Evolutionary conservation across 1,140 invertebrate species (phyloP).

Genomic region (Scaptodrosophila lebanonensis): DNA sequence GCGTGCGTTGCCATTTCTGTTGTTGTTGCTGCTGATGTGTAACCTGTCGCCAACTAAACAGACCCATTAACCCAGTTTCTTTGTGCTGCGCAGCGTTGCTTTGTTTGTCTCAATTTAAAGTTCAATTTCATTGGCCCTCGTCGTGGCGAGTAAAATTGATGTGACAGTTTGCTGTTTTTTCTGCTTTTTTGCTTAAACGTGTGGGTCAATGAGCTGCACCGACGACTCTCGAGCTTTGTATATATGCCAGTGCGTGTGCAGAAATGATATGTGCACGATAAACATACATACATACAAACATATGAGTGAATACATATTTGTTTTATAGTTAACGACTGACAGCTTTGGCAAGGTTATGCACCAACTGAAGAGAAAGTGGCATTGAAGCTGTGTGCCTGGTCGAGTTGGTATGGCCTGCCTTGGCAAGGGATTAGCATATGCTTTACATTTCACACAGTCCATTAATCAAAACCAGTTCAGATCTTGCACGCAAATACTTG

Average conservation of each 20-base stretch:
- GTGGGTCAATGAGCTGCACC: conserved; percentile 66
- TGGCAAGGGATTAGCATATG: conserved; percentile 21
- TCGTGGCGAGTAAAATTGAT: conserved; percentile 59
- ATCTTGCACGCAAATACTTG: no score
- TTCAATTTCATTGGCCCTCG: conserved; percentile 74
- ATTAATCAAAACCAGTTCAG: conserved; percentile 43
- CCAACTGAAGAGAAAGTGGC: conserved; percentile 12
- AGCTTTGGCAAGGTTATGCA: neutral
- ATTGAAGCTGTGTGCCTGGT: conserved; percentile 8
- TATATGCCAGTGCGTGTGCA: neutral
- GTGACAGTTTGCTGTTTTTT: conserved; percentile 46
- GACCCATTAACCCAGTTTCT: conserved; percentile 70
- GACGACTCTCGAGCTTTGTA: neutral
- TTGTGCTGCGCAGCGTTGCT: conserved; percentile 31
- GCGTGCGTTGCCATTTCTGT: neutral
- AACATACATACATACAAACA: no score
- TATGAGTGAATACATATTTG: no score
- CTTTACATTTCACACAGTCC: conserved; percentile 23
- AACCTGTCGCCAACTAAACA: conserved; percentile 65
- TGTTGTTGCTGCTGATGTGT: neutral
- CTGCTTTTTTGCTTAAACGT: conserved; percentile 35
- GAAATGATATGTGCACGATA: neutral
- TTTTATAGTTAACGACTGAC: neutral
- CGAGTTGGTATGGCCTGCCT: no score
- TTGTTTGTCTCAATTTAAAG: conserved; percentile 73